Conservation (phyloP, 2,888 invertebrate species). For the Tetragnatha montana region DNA sequence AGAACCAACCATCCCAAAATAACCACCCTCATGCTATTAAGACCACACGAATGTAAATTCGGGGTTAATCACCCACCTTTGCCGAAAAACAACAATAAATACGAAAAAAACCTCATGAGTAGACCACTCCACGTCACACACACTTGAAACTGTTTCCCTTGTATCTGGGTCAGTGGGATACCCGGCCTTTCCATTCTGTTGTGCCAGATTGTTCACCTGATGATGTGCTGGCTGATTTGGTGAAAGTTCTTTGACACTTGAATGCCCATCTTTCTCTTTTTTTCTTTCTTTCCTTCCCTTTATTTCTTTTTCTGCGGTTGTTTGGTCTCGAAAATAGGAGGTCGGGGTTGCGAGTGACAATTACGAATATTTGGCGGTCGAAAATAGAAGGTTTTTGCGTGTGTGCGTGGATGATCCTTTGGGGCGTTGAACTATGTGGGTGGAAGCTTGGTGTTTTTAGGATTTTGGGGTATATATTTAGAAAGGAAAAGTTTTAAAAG, state of each 20-base stretch:
- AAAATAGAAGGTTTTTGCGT: neutral
- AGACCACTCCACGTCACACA: constrained; percentile 19
- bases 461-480: neutral
- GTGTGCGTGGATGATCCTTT: constrained; percentile 4
- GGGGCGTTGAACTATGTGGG: neutral
- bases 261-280: neutral
- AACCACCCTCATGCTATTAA: neutral
- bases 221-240: constrained; percentile 11
- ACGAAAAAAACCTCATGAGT: constrained; percentile 1
- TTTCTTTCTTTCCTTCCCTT: constrained; percentile 16
- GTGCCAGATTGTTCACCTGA: constrained; percentile 64
- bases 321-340: constrained; percentile 11
- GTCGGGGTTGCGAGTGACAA: constrained; percentile 4
- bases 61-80: constrained; percentile 46
- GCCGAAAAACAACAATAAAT: neutral
- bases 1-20: constrained; percentile 14
- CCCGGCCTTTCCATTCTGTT: constrained; percentile 5
- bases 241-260: constrained; percentile 67
- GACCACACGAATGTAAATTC: constrained; percentile 7
- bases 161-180: constrained; percentile 58
- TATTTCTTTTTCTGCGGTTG: neutral
- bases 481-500: neutral
- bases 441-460: neutral
- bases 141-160: constrained; percentile 3
- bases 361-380: constrained; percentile 1